Evolutionary conservation across 2,888 invertebrate genomes (phyloP).

Genomic region (Leucophenga maculata): DNA sequence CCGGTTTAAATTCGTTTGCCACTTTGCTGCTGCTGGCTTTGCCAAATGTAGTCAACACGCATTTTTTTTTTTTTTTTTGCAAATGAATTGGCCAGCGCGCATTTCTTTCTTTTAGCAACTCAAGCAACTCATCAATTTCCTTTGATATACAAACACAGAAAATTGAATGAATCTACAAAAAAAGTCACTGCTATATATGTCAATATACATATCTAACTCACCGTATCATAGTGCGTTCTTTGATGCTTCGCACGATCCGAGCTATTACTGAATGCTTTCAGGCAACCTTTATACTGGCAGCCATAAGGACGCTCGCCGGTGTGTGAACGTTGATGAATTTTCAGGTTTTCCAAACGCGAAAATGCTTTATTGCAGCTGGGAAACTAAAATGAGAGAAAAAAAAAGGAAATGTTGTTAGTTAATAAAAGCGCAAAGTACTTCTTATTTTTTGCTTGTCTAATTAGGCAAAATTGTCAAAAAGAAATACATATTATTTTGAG

Average conservation of each 20-base stretch:
- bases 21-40: background rate
- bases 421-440: background rate
- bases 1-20: conserved; percentile 15
- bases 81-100: background rate
- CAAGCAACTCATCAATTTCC: conserved; percentile 52
- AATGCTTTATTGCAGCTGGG: conserved; percentile 96
- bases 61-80: conserved; percentile 5
- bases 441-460: background rate
- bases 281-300: conserved; percentile 92
- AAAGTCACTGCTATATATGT: too few species aligned
- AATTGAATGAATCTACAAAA: conserved; percentile 47
- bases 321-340: conserved; percentile 96
- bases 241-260: conserved; percentile 99
- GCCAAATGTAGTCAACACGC: conserved; percentile 1
- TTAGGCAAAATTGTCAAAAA: conserved; percentile 10
- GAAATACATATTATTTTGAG: background rate
- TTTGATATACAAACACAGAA: conserved; percentile 53
- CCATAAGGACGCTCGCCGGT: conserved; percentile 97
- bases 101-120: background rate
- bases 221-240: conserved; percentile 97
- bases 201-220: conserved; percentile 74
- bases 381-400: conserved; percentile 78
- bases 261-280: conserved; percentile 98
- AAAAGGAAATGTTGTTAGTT: conserved; percentile 37
- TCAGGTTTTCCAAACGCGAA: conserved; percentile 96